These are phyloP conservation scores for Macropus fuliginosus DNA, from an alignment of 2,797 vertebrate genomes.

Conservation along the genomic window DNA sequence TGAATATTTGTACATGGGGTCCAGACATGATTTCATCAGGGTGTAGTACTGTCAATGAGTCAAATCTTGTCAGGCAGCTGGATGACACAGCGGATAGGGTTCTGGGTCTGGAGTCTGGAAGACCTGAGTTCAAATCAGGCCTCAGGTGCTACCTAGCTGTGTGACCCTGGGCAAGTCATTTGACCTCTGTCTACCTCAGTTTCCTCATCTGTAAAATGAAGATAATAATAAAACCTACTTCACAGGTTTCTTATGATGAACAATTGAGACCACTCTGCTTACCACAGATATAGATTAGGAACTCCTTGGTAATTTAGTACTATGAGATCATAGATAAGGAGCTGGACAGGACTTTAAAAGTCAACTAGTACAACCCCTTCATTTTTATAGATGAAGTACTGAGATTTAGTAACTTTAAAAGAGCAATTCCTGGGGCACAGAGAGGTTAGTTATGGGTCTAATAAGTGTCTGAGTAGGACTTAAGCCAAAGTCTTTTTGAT, in stretches of 20 bases:
- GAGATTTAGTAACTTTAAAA: not conserved
- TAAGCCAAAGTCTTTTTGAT: not conserved
- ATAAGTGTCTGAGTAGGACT: not conserved
- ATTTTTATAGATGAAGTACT: not conserved
- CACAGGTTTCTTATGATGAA: not conserved
- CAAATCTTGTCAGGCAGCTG: not conserved
- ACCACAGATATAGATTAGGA: not conserved
- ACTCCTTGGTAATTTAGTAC: not conserved
- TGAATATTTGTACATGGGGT: not conserved
- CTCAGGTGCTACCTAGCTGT: not conserved
- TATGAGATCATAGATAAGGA: not conserved
- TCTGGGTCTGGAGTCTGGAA: not conserved
- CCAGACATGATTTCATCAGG: not conserved
- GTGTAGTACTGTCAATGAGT: not conserved
- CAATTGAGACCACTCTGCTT: not conserved
- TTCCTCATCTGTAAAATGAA: not conserved
- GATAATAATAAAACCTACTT: not conserved
- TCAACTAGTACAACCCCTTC: not conserved
- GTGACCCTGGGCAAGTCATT: not conserved
- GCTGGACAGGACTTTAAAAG: not conserved
- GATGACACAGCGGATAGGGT: not conserved
- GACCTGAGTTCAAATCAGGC: not conserved
- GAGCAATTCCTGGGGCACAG: not conserved
- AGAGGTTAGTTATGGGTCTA: not conserved
- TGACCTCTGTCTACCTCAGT: not conserved